These are phyloP conservation scores for Caenorhabditis sp. DNA, from an alignment of 2,888 invertebrate genomes.

Conservation along the genomic window DNA sequence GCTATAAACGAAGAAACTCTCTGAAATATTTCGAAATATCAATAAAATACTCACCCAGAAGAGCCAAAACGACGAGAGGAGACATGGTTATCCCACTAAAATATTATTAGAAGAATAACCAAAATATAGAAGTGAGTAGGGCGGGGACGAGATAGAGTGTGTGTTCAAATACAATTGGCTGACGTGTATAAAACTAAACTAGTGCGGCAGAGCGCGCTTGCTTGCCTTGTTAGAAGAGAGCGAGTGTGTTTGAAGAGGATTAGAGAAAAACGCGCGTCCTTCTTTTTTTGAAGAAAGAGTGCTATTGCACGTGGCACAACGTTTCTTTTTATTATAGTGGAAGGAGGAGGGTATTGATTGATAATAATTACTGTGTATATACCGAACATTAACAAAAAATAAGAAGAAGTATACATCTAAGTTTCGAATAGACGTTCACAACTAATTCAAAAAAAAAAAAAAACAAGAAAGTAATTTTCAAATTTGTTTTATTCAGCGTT, in stretches of 20 bases:
- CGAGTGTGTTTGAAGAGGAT: not conserved
- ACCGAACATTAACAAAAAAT: not conserved
- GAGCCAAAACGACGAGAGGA: slow-evolving; percentile 10
- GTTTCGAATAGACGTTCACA: too few species aligned
- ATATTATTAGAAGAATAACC: slow-evolving; percentile 17
- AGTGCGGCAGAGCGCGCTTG: slow-evolving; percentile 26
- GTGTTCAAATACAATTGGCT: slow-evolving; percentile 33
- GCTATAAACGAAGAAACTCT: too few species aligned
- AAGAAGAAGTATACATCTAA: too few species aligned
- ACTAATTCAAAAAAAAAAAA: too few species aligned
- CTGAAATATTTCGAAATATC: not conserved
- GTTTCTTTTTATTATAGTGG: not conserved
- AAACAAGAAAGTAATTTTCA: too few species aligned
- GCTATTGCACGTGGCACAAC: not conserved
- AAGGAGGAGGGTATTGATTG: not conserved
- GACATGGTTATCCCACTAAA: not conserved
- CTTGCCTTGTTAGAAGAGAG: not conserved
- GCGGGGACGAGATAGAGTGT: slow-evolving; percentile 8
- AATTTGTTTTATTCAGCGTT: too few species aligned
- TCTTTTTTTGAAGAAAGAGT: slow-evolving; percentile 7
- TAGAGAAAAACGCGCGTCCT: slow-evolving; percentile 9
- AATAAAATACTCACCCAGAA: slow-evolving; percentile 26
- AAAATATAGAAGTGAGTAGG: slow-evolving; percentile 23
- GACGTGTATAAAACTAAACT: slow-evolving; percentile 17
- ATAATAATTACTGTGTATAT: not conserved